Conservation (phyloP, 2,113 vertebrate genomes). For the Saccopteryx bilineata region DNA sequence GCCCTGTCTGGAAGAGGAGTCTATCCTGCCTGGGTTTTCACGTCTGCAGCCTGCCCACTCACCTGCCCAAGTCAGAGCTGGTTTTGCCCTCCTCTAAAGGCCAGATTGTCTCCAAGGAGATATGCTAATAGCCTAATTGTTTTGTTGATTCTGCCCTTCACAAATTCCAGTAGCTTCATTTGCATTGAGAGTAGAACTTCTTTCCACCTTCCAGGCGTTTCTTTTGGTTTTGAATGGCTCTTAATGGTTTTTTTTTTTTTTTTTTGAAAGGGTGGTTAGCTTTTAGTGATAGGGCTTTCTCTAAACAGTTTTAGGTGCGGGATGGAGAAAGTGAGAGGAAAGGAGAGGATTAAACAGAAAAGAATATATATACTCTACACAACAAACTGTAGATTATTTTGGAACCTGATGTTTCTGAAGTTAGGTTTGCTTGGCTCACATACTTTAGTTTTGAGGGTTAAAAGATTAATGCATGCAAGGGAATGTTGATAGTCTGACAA, state of each 20-base stretch:
- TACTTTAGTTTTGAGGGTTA: slow-evolving; percentile 10
- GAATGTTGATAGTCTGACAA: neutral
- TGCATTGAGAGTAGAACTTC: slow-evolving; percentile 38
- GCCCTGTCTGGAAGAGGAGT: neutral
- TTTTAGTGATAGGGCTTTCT: neutral
- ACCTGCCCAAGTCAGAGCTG: neutral
- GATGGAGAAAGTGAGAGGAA: slow-evolving; percentile 30
- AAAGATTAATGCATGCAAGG: slow-evolving; percentile 16
- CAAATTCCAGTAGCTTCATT: slow-evolving; percentile 54
- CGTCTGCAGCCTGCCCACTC: neutral
- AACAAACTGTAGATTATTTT: neutral
- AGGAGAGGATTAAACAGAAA: neutral
- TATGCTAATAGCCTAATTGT: slow-evolving; percentile 63
- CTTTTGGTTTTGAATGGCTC: slow-evolving; percentile 59
- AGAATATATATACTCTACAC: neutral
- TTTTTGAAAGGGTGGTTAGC: neutral
- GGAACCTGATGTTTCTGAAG: neutral
- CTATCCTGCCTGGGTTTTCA: neutral
- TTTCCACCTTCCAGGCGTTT: slow-evolving; percentile 31
- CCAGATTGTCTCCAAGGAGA: neutral
- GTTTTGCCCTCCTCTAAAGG: neutral
- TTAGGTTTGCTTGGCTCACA: slow-evolving; percentile 13
- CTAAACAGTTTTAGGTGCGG: neutral
- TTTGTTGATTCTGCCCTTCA: slow-evolving; percentile 66
- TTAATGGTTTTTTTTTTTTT: slow-evolving; percentile 1